A percentile compares a stretch with the other conserved stretches of the same genome.
Conservation (phyloP, 2,113 vertebrate species). For the Pheucticus melanocephalus region DNA sequence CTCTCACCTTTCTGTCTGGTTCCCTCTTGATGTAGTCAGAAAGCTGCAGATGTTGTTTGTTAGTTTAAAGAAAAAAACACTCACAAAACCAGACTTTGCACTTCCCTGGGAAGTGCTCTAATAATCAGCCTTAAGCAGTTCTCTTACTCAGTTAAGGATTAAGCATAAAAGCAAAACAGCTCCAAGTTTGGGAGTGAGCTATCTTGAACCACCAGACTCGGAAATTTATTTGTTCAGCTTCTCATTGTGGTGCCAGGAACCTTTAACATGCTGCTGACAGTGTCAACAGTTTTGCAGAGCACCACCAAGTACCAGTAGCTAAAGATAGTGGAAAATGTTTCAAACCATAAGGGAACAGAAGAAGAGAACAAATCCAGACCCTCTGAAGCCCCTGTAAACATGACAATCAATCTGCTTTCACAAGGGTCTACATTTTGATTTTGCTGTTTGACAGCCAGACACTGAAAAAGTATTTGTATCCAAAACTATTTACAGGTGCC, state of each 20-base stretch:
- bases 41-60: background rate
- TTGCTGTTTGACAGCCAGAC: background rate
- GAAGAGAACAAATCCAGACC: background rate
- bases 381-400: background rate
- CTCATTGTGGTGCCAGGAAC: background rate
- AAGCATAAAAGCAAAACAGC: background rate
- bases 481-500: background rate
- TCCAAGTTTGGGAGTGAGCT: background rate
- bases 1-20: background rate
- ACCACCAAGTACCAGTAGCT: background rate
- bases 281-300: background rate
- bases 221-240: background rate
- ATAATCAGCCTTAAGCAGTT: background rate
- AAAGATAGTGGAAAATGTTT: background rate
- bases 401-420: background rate
- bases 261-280: background rate
- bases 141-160: background rate
- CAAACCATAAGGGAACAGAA: background rate
- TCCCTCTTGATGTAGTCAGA: background rate
- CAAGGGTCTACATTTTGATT: background rate
- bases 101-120: background rate
- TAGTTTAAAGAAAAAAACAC: background rate
- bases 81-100: background rate
- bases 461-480: background rate
- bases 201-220: background rate